Percentiles rank a stretch among this genome's conserved stretches.
These are phyloP conservation scores for Gonioctena quinquepunctata DNA, from an alignment of 1,140 invertebrate species.

Conservation along the genomic window DNA sequence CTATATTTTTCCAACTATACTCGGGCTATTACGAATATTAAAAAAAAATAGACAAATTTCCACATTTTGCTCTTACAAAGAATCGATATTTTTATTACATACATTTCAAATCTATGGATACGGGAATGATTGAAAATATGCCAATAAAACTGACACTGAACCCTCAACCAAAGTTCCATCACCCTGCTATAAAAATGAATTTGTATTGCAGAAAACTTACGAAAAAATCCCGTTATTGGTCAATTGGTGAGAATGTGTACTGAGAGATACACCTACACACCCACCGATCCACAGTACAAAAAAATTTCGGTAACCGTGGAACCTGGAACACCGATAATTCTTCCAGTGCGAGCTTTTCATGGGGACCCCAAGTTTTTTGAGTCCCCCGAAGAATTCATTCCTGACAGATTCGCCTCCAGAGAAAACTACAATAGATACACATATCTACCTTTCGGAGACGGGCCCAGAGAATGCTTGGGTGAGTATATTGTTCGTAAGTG, in stretches of 20 bases:
- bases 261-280: constrained; percentile 1
- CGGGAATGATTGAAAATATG: too few species aligned
- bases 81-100: too few species aligned
- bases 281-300: constrained; percentile 8
- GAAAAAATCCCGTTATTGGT: background rate
- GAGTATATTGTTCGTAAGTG: background rate
- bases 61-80: too few species aligned
- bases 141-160: too few species aligned
- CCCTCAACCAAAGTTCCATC: too few species aligned
- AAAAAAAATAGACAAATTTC: too few species aligned
- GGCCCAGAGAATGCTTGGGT: constrained; percentile 17
- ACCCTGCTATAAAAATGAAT: too few species aligned
- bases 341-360: background rate
- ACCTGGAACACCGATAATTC: background rate
- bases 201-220: constrained; percentile 5
- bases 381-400: background rate
- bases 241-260: background rate
- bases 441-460: constrained; percentile 12
- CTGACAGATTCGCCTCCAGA: constrained; percentile 6
- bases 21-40: too few species aligned
- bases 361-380: constrained; percentile 11
- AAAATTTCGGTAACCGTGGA: constrained; percentile 2
- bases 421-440: background rate
- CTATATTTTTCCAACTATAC: too few species aligned
- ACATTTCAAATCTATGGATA: too few species aligned